phyloP scores from a whole-genome alignment of 2,797 vertebrate species.

The Zonotrichia albicollis region DNA sequence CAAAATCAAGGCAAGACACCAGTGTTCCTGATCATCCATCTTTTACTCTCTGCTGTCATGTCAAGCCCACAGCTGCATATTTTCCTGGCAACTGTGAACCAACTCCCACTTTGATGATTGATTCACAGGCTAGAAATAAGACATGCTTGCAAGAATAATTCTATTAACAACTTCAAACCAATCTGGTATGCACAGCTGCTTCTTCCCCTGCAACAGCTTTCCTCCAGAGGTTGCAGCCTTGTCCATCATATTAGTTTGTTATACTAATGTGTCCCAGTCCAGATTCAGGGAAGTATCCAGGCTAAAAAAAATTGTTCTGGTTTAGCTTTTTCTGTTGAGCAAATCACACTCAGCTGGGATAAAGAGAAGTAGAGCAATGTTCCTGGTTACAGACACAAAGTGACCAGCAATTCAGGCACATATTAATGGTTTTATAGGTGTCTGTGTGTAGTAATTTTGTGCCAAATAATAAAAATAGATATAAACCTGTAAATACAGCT shows the following conservation, averaged over 20 bases:
- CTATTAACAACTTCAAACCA: slow-evolving; percentile 8
- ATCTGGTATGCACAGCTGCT: neutral
- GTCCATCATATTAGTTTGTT: neutral
- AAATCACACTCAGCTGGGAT: neutral
- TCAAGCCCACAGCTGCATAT: slow-evolving; percentile 37
- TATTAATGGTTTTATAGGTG: neutral
- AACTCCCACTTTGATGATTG: slow-evolving; percentile 17
- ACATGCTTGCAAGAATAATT: neutral
- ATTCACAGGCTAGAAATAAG: slow-evolving; percentile 30
- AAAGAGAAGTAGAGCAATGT: neutral
- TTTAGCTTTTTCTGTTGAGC: neutral
- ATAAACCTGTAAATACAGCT: neutral
- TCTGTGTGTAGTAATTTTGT: neutral
- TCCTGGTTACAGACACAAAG: neutral
- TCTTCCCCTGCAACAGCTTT: neutral
- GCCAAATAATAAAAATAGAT: neutral
- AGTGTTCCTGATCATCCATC: neutral
- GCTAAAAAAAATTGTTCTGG: neutral
- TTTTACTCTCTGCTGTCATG: slow-evolving; percentile 3
- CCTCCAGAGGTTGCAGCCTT: neutral
- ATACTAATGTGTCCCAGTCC: neutral
- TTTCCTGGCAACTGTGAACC: slow-evolving; percentile 29
- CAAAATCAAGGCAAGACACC: neutral
- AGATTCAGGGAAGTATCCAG: neutral
- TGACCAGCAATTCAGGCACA: neutral